phyloP scores from a whole-genome alignment of 2,888 invertebrate genomes.

The Heliconius sara region DNA sequence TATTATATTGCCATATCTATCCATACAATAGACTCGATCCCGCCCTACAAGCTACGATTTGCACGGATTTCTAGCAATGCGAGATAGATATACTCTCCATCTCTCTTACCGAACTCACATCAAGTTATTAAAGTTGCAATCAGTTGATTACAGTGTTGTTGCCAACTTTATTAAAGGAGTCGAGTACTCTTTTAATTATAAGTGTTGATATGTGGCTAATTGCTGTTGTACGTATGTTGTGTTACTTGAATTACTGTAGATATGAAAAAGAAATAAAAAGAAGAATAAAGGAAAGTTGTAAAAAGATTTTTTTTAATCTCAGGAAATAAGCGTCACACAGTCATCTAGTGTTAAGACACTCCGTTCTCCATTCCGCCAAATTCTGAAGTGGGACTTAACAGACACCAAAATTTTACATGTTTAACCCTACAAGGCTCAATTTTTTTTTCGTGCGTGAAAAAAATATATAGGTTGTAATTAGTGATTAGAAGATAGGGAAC shows the following conservation, averaged over 20 bases:
- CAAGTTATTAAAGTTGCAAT: conserved; percentile 78
- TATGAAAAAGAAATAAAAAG: background rate
- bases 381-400: too few relatives aligned
- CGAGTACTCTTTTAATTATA: conserved; percentile 67
- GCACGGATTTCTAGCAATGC: conserved; percentile 69
- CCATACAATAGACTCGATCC: conserved; percentile 55
- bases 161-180: conserved; percentile 71
- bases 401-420: too few relatives aligned
- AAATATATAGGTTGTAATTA: too few relatives aligned
- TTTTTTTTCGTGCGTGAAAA: too few relatives aligned
- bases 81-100: conserved; percentile 58
- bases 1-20: conserved; percentile 29
- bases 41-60: conserved; percentile 69
- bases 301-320: background rate
- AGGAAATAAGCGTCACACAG: background rate
- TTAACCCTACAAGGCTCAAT: too few relatives aligned
- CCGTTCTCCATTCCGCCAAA: too few relatives aligned
- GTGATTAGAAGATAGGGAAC: too few relatives aligned
- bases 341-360: too few relatives aligned
- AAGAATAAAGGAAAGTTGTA: too few relatives aligned
- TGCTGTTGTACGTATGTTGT: conserved; percentile 12
- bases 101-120: conserved; percentile 57
- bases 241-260: background rate
- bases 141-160: conserved; percentile 75
- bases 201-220: conserved; percentile 38